Base-by-base conservation (phyloP, 2,797 vertebrate species). In the Sternarchorhynchus goeldii region DNA sequence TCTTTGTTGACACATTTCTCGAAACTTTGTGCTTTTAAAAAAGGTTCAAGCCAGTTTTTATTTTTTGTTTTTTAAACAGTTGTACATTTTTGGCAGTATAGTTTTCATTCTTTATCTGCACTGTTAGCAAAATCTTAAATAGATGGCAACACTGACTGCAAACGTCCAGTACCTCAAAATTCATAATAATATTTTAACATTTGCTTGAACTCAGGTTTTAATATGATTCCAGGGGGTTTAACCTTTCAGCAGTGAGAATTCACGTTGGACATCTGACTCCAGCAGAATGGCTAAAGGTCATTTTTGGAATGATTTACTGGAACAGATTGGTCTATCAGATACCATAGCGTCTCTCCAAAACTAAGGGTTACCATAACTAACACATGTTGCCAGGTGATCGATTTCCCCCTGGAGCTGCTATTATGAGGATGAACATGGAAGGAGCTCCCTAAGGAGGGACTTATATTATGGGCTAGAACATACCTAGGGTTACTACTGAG, bases 301-400 rank as follows among this genome's bases (percentile, higher is more conserved):
- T 76, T n/a, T 75, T 58, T 60, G 45, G 29, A 67, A 69, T 36
- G 17, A 55, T 76, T 62, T 56, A 45, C n/a, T 73, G 57, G 31
- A 73, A 75, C 7, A 34, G 34, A 78, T 18, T 20, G 39, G 31
- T 53, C 70, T 63, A 69, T n/a, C 34, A 50, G 8, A 50, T 50
- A 55, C 34, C 68, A 64, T 17, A 70, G 68, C 60, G 75, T 66
- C 78, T 70, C 16, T 77, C 29, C 58, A 57, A 18, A 69, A 58
- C 31, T 65, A 59, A 45, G 31, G 72, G 74, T 78, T 80, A 69
- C 71, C 29, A 29, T 77, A 82, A 75, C 80, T 71, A 83, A 80
- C 84, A 75, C 34, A 64, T 39, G 81, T 85, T 81, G 82, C 85
- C 81, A 84, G 67, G 84, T 45, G 36, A 87, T 76, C 12, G n/a